Conservation (phyloP, 2,113 vertebrate species). For the Oreamnos americanus region DNA sequence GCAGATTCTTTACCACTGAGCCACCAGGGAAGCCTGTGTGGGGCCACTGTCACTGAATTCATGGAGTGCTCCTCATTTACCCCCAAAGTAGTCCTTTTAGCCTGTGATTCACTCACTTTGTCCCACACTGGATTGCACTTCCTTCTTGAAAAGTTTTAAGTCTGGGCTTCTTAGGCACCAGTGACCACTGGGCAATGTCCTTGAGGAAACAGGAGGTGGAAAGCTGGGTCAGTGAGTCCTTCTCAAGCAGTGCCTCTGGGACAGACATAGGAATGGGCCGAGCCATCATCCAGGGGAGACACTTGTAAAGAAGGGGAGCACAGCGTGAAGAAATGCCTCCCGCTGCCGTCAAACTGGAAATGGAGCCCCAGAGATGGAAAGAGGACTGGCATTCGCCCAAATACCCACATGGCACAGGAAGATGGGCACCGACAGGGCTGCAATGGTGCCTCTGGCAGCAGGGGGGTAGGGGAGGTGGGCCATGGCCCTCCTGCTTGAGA, state of each 20-base stretch:
- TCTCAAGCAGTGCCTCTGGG: background rate
- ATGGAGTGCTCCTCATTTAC: background rate
- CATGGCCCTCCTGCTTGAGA: background rate
- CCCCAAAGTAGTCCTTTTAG: background rate
- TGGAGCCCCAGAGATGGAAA: background rate
- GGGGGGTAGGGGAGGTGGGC: background rate
- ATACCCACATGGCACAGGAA: background rate
- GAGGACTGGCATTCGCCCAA: background rate
- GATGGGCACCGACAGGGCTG: rapidly evolving
- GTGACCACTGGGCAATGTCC: background rate
- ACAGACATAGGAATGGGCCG: background rate
- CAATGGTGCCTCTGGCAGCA: background rate
- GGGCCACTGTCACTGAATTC: background rate
- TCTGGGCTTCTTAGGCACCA: background rate
- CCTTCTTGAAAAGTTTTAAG: background rate
- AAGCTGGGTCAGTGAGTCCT: background rate
- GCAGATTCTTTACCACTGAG: background rate
- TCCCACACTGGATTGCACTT: background rate
- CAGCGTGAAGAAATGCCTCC: background rate
- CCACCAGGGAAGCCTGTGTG: background rate
- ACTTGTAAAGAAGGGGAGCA: background rate
- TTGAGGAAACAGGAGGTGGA: background rate
- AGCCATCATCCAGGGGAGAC: background rate
- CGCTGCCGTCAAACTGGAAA: background rate
- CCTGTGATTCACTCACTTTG: background rate